Conservation (phyloP, 2,797 vertebrate genomes). For the Catostomus latipinnis region DNA sequence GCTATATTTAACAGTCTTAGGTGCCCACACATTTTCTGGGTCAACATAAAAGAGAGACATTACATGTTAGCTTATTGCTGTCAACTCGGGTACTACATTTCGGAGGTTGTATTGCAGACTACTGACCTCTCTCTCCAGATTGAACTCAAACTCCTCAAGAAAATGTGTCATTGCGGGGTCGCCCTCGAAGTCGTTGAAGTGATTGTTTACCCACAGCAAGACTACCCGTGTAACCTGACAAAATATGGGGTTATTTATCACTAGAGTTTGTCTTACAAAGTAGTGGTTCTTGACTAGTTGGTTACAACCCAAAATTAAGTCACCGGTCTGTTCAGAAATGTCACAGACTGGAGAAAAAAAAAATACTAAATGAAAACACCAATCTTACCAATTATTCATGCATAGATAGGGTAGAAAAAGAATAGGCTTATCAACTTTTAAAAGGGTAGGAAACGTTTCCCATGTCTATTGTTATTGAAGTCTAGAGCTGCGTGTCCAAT, state of each 20-base stretch:
- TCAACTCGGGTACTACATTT: not conserved
- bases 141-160: conserved; percentile 98
- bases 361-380: too few species aligned
- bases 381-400: too few species aligned
- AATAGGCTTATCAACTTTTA: too few species aligned
- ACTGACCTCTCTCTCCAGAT: conserved; percentile 96
- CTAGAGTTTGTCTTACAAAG: too few species aligned
- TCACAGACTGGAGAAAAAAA: too few species aligned
- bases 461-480: too few species aligned
- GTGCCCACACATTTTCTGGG: conserved; percentile 98
- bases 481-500: too few species aligned
- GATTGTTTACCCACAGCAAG: conserved; percentile 99
- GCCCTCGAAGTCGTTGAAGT: conserved; percentile 99
- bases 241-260: conserved; percentile 38
- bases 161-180: conserved; percentile 96
- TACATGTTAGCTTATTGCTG: not conserved
- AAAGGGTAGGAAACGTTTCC: too few species aligned
- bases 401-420: too few species aligned
- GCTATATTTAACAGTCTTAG: conserved; percentile 98
- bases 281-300: too few species aligned
- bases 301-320: too few species aligned
- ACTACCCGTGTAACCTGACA: conserved; percentile 98
- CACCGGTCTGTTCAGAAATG: too few species aligned
- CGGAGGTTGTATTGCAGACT: not conserved
- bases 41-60: conserved; percentile 11